These are phyloP conservation scores for Spea bombifrons DNA, from an alignment of 2,113 vertebrate species.

Conservation along the genomic window DNA sequence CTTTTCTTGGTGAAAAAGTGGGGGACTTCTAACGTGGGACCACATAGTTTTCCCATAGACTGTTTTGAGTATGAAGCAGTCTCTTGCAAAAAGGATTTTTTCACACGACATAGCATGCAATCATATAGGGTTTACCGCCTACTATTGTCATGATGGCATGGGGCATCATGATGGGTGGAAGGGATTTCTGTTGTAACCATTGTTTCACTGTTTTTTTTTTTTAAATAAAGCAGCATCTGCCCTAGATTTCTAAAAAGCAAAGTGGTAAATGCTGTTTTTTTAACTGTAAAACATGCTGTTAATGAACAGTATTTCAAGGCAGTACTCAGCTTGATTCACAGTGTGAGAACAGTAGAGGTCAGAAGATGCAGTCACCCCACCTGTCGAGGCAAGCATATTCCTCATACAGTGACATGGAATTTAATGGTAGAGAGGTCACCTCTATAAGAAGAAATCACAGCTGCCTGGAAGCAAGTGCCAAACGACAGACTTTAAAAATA, in stretches of 20 bases:
- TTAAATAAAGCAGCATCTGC: too few species aligned
- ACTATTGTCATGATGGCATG: too few species aligned
- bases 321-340: constrained; percentile 58
- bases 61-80: too few species aligned
- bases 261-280: neutral
- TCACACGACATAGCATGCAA: too few species aligned
- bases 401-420: constrained; percentile 63
- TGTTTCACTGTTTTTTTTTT: too few species aligned
- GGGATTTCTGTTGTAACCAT: too few species aligned
- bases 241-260: neutral
- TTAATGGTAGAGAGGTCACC: constrained; percentile 65
- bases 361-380: constrained; percentile 66
- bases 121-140: too few species aligned
- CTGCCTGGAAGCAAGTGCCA: constrained; percentile 56
- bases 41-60: too few species aligned
- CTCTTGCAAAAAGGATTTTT: too few species aligned
- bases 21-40: too few species aligned
- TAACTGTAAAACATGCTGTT: constrained; percentile 17
- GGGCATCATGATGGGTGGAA: too few species aligned
- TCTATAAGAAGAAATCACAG: constrained; percentile 61
- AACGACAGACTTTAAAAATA: constrained; percentile 60
- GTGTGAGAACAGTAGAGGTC: constrained; percentile 68
- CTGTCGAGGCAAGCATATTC: constrained; percentile 63
- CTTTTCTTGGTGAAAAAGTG: too few species aligned
- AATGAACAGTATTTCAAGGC: constrained; percentile 57